Conservation (phyloP, 2,797 vertebrate genomes). For the Darevskia mixta region DNA sequence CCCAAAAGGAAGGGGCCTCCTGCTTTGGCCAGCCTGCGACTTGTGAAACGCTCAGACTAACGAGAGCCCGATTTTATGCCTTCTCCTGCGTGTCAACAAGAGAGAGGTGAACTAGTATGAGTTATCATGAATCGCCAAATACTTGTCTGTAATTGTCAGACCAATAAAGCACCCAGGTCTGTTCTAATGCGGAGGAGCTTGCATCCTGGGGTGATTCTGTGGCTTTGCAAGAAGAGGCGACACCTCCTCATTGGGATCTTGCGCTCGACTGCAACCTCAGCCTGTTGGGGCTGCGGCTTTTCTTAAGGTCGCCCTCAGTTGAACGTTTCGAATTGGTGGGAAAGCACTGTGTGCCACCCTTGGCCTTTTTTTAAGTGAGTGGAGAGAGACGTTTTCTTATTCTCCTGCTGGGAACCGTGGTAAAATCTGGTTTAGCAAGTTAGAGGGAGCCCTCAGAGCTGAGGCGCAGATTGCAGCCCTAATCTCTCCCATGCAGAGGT, state of each 20-base stretch:
- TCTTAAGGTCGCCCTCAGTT: conserved; percentile 2
- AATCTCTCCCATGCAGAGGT: too few species aligned
- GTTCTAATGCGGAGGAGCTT: neutral
- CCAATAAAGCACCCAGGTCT: conserved; percentile 37
- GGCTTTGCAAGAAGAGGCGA: neutral
- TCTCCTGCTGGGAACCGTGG: neutral
- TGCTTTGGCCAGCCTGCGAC: conserved; percentile 60
- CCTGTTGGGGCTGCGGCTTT: conserved; percentile 21
- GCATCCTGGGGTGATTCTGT: conserved; percentile 46
- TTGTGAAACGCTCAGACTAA: conserved; percentile 55
- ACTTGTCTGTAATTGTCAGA: conserved; percentile 45
- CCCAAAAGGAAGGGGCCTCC: conserved; percentile 45
- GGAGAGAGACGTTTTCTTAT: conserved; percentile 22
- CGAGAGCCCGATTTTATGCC: conserved; percentile 41
- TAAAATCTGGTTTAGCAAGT: neutral
- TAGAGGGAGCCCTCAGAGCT: neutral
- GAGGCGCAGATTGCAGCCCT: too few species aligned
- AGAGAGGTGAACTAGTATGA: conserved; percentile 56
- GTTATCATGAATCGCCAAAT: conserved; percentile 45
- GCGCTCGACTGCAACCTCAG: neutral
- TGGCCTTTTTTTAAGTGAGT: conserved; percentile 5
- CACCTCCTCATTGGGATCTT: conserved; percentile 58
- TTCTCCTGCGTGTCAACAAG: conserved; percentile 39
- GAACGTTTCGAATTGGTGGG: conserved; percentile 10
- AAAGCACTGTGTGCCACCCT: conserved; percentile 43